A percentile compares a stretch with the other conserved stretches of the same genome.
phyloP scores from a whole-genome alignment of 2,888 invertebrate genomes.

The Zelleria hepariella region DNA sequence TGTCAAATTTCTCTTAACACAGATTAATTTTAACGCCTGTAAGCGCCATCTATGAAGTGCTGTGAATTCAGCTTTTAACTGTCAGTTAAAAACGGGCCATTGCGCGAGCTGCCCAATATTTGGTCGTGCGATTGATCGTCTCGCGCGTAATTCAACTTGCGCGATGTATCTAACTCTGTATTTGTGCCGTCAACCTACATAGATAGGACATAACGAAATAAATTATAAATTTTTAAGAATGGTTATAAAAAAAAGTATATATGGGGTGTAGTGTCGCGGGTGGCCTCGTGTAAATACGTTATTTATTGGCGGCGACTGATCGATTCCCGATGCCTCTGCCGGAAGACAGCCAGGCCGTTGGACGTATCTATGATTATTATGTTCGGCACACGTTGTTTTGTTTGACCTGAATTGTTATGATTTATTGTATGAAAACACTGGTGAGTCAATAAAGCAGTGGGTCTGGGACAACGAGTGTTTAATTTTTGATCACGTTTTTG shows the following conservation, averaged over 20 bases:
- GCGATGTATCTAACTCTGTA: too few relatives aligned
- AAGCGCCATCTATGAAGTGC: too few relatives aligned
- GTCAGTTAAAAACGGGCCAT: too few relatives aligned
- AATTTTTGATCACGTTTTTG: slow-evolving; percentile 46
- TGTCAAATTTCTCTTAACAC: too few relatives aligned
- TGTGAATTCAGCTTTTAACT: too few relatives aligned
- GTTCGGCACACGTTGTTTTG: slow-evolving; percentile 69
- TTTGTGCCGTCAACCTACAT: slow-evolving; percentile 54
- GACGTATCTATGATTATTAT: slow-evolving; percentile 60
- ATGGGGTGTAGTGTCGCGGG: slow-evolving; percentile 42
- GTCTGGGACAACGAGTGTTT: slow-evolving; percentile 67
- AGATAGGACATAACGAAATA: slow-evolving; percentile 70
- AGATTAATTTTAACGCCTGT: not conserved
- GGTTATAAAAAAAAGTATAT: slow-evolving; percentile 49
- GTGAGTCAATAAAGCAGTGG: slow-evolving; percentile 73
- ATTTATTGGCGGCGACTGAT: slow-evolving; percentile 65
- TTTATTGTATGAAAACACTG: slow-evolving; percentile 71
- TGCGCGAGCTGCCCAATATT: too few relatives aligned
- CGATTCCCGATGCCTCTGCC: slow-evolving; percentile 28
- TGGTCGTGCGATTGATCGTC: too few relatives aligned
- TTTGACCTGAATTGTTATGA: slow-evolving; percentile 71
- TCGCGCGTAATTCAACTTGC: too few relatives aligned
- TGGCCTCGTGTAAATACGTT: slow-evolving; percentile 65
- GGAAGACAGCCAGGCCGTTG: slow-evolving; percentile 54
- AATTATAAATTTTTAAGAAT: slow-evolving; percentile 66